Evolutionary conservation across 2,113 vertebrate genomes (phyloP).

Genomic region (Lontra canadensis): DNA sequence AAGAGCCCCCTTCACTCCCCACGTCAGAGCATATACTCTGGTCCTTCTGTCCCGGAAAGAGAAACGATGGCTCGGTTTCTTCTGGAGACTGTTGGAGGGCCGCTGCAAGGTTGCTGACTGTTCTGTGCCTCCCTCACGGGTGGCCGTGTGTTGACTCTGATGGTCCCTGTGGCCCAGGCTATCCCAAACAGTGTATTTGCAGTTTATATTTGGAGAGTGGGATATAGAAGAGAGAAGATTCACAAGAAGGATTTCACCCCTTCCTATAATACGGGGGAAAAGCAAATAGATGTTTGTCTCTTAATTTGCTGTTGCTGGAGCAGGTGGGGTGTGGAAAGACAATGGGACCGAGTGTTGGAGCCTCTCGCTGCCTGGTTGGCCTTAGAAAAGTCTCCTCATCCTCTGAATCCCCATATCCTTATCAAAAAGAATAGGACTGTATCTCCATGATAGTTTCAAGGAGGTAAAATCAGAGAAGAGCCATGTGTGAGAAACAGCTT

Average conservation of each 20-base stretch:
- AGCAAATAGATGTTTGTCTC: not conserved
- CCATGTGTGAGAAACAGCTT: not conserved
- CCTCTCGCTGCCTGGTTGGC: rapidly evolving
- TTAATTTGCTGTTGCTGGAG: not conserved
- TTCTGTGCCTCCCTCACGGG: rapidly evolving
- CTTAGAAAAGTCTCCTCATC: not conserved
- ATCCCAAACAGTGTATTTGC: not conserved
- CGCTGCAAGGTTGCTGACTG: too few species aligned
- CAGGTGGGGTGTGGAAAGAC: too few species aligned
- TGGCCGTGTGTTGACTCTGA: not conserved
- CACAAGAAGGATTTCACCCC: not conserved
- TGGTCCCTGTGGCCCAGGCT: not conserved
- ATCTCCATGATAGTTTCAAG: not conserved
- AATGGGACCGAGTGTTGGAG: too few species aligned
- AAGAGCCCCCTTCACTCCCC: too few species aligned
- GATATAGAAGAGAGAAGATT: not conserved
- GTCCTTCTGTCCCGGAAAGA: rapidly evolving
- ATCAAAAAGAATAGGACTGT: not conserved
- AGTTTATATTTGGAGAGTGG: not conserved
- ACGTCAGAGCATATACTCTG: rapidly evolving
- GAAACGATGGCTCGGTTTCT: not conserved
- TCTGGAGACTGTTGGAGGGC: not conserved
- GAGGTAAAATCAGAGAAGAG: not conserved
- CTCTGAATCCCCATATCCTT: not conserved
- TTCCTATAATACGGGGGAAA: not conserved